Evolutionary conservation across 2,113 vertebrate species (phyloP).

Genomic region (Leptocoma aspasia): DNA sequence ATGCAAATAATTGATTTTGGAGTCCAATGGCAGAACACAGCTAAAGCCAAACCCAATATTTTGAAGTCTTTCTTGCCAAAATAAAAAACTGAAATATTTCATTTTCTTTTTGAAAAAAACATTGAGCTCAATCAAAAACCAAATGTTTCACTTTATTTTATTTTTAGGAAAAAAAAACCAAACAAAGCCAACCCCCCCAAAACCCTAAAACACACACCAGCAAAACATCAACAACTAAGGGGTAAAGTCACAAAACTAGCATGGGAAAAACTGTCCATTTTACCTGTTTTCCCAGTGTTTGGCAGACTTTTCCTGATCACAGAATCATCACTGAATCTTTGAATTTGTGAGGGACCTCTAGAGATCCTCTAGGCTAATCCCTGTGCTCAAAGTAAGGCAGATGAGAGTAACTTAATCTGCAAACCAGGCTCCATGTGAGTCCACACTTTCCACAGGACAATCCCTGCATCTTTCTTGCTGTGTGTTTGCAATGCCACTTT

Average conservation of each 20-base stretch:
- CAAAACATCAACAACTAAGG: background rate
- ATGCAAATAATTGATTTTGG: slow-evolving; percentile 27
- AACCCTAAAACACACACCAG: background rate
- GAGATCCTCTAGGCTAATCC: background rate
- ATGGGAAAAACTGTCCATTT: background rate
- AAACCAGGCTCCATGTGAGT: background rate
- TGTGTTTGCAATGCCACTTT: background rate
- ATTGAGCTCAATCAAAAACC: background rate
- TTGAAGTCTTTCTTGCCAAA: background rate
- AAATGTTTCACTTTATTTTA: background rate
- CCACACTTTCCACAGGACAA: background rate
- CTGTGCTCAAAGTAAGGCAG: background rate
- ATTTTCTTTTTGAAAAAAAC: slow-evolving; percentile 4
- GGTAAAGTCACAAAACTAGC: background rate
- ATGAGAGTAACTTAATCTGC: background rate
- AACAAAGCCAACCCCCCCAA: background rate
- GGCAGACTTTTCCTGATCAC: background rate
- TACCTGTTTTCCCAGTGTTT: background rate
- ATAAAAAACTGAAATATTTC: background rate
- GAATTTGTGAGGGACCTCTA: background rate
- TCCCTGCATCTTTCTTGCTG: background rate
- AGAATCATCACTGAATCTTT: background rate
- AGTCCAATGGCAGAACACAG: background rate
- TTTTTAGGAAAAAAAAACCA: background rate
- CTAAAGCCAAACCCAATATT: slow-evolving; percentile 29